Evolutionary conservation across 2,113 vertebrate genomes (phyloP), one percentile per base, ranked within the genome.

Genomic region (Crotophaga sulcirostris): DNA sequence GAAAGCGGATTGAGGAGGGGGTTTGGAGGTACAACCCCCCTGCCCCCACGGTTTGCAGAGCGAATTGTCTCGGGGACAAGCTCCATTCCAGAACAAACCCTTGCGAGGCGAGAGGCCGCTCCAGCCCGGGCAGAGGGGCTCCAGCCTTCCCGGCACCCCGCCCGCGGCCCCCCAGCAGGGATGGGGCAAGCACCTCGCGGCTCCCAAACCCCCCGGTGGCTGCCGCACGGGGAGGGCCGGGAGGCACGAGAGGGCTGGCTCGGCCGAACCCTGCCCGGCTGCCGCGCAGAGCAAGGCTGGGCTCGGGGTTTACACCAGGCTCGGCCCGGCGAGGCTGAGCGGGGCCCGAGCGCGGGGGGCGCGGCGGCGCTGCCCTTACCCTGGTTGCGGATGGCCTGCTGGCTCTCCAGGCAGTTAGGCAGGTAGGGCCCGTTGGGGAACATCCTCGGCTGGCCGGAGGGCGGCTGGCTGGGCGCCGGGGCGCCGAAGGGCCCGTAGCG

Each of bases 341-440:
- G 58, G 68, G 68, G 33, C 13, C 66, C 15, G 59, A 3, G 66
- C 18, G 82, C 74, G 24, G 84, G 74, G 54, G 10, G 52, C 86
- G 79, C 90, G 64, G 84, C 59, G 69, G 63, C 64, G 31, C 80
- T 29, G 84, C 26, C 81, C 98, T 98, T 98, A 99, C 99, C 99
- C 96, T 99, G 99, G 97, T 98, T 99, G 89, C 99, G 98, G 84
- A 98, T 96, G 6, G 98, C 94, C 47, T 98, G 98, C 81, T 98
- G 98, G 96, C 98, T 99, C 88, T 99, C 99, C 88, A 99, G 72
- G 96, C 99, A 99, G 96, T 98, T 97, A 51, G 99, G 98, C 96
- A 99, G 97, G 98, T 99, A 99, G 59, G 99, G 98, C 34, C 97
- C 98, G 79, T 97, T 98, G 91, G 99, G 95, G 97, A 99, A 99